Conservation (phyloP, 2,797 vertebrate species). For the Decapterus maruadsi region DNA sequence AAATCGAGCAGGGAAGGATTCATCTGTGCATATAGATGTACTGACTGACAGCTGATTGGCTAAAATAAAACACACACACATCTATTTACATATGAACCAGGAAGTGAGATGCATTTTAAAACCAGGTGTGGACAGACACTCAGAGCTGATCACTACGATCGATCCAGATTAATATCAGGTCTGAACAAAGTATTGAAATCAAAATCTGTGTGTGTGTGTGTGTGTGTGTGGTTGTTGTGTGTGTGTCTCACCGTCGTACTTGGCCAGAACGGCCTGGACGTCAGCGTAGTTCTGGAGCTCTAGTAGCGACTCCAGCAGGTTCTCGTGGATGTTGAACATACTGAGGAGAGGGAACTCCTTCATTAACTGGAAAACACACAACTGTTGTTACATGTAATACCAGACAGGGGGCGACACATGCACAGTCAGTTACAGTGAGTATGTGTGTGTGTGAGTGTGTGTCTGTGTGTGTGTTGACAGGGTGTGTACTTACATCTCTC, state of each 20-base stretch:
- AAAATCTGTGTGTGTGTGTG: background rate
- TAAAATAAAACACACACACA: too few species aligned
- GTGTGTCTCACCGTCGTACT: constrained; percentile 93
- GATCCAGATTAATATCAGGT: too few species aligned
- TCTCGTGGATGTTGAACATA: constrained; percentile 99
- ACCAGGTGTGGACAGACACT: too few species aligned
- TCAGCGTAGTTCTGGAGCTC: constrained; percentile 98
- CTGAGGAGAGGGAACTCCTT: constrained; percentile 99
- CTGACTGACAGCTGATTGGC: too few species aligned
- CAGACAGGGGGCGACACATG: constrained; percentile 73
- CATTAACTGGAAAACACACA: constrained; percentile 94
- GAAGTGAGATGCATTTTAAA: too few species aligned
- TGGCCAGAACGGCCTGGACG: constrained; percentile 98
- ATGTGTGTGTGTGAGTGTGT: constrained; percentile 1
- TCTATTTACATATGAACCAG: too few species aligned
- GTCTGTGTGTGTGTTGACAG: constrained; percentile 13
- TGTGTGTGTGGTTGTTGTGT: background rate
- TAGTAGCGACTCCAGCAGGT: constrained; percentile 97
- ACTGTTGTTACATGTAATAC: constrained; percentile 86
- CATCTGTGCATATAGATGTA: too few species aligned
- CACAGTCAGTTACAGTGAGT: constrained; percentile 43
- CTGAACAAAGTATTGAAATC: background rate
- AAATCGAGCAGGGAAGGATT: too few species aligned
- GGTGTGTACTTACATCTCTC: constrained; percentile 93
- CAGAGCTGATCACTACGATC: too few species aligned